Percentiles rank a stretch among this genome's conserved stretches.
These are phyloP conservation scores for Gymnoscelis rufifasciata DNA, from an alignment of 2,888 invertebrate species.

Conservation along the genomic window DNA sequence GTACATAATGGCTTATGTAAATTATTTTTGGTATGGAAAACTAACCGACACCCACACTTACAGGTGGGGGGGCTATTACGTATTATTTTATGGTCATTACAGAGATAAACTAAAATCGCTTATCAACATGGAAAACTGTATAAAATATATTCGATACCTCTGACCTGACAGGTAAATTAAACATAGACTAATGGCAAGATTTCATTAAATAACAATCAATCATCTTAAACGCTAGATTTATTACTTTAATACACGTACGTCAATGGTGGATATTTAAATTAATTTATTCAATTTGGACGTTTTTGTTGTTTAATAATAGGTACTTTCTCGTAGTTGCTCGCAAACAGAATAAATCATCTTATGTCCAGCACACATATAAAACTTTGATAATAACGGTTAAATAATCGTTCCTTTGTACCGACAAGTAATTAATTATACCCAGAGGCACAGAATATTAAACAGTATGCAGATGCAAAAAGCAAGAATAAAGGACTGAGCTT, in stretches of 20 bases:
- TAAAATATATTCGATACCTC: no score
- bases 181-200: neutral
- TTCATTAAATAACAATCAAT: neutral
- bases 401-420: neutral
- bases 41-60: constrained; percentile 5
- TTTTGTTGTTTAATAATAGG: neutral
- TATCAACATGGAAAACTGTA: no score
- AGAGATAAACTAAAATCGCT: no score
- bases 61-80: constrained; percentile 8
- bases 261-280: neutral
- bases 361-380: neutral
- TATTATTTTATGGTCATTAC: neutral
- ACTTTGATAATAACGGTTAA: constrained; percentile 1
- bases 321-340: neutral
- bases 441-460: no score
- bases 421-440: neutral
- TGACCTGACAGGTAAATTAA: neutral
- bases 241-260: no score
- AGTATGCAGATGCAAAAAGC: no score
- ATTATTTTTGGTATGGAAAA: neutral
- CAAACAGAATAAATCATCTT: constrained; percentile 1
- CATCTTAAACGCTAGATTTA: neutral
- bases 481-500: no score
- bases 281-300: neutral
- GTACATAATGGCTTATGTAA: constrained; percentile 1